Evolutionary conservation across 2,113 vertebrate species (phyloP), one percentile per base, ranked within the genome.

Genomic region (Rattus rattus): DNA sequence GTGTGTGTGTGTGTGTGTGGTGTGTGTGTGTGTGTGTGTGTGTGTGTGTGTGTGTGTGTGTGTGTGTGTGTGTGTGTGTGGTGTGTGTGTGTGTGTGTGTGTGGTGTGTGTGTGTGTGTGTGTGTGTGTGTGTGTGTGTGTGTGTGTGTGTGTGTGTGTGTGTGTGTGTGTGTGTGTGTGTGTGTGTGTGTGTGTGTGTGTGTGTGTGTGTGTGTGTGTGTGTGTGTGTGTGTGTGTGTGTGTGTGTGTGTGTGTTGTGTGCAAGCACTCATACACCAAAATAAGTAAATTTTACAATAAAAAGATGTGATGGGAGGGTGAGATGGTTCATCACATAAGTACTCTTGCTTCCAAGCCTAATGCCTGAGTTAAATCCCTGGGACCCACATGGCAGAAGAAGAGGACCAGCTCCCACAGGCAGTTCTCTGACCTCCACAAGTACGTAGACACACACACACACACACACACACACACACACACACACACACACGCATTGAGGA

Each of bases 381-480:
- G n/a, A 83, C 80, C 56, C 8, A 28, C 26, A 47, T 43, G 24
- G 24, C 17, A 22, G 56, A 63, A 63, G 36, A 65, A 28, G 36
- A 56, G 11, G 80, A 65, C n/a, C 59, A 63, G 43, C 26, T 63
- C 59, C 59, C 24, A 43, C 81, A 63, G 59, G 26, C 19, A 39
- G 80, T 61, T 43, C 56, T 84, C 56, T 85, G 59, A 17, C 24
- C 7, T 39, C 81, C 36, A 84, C 13, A 28, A 16, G 56, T n/a
- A 7, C 22, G 0, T 7, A 13, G 5, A 56, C 2, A 1, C 19
- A 36, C 5, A 0, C 5, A 56, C 5, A 0, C 9, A 56, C 30
- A n/a, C 52, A 56, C 30, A 36, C 75, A 76, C 24, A 30, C 43
- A 54, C 75, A 30, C 12, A 43, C 11, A 28, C 75, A 77, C 43